phyloP scores from a whole-genome alignment of 2,113 vertebrate species.

The Phyllostomus discolor region DNA sequence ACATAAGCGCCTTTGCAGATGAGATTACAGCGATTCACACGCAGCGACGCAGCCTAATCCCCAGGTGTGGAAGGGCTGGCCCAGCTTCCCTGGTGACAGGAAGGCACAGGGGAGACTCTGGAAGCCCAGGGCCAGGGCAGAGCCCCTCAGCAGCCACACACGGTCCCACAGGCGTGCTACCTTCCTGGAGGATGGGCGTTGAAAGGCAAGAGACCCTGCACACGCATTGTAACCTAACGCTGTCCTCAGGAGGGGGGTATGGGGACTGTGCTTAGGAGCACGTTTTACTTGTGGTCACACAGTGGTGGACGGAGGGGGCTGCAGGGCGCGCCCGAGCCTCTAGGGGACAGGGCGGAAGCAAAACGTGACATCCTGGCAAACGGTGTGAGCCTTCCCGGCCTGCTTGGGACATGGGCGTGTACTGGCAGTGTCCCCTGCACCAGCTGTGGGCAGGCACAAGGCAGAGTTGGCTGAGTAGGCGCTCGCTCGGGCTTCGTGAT shows the following conservation, averaged over 20 bases:
- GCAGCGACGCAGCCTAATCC: background rate
- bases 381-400: fast-evolving
- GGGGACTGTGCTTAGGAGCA: background rate
- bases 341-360: background rate
- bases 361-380: fast-evolving
- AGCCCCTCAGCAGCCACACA: fast-evolving
- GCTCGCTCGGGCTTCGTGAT: background rate
- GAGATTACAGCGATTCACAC: background rate
- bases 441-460: background rate
- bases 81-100: background rate
- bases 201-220: background rate
- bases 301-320: background rate
- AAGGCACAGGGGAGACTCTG: background rate
- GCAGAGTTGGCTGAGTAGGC: background rate
- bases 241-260: background rate
- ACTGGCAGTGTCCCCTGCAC: fast-evolving
- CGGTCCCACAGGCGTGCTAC: background rate
- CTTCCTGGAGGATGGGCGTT: background rate
- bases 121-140: too few species aligned
- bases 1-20: slow-evolving; percentile 43
- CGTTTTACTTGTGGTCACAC: background rate
- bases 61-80: background rate
- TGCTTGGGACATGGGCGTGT: too few species aligned
- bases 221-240: background rate
- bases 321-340: background rate